Evolutionary conservation across 2,113 vertebrate genomes (phyloP).

Genomic region (Neolamprologus cancellatus): DNA sequence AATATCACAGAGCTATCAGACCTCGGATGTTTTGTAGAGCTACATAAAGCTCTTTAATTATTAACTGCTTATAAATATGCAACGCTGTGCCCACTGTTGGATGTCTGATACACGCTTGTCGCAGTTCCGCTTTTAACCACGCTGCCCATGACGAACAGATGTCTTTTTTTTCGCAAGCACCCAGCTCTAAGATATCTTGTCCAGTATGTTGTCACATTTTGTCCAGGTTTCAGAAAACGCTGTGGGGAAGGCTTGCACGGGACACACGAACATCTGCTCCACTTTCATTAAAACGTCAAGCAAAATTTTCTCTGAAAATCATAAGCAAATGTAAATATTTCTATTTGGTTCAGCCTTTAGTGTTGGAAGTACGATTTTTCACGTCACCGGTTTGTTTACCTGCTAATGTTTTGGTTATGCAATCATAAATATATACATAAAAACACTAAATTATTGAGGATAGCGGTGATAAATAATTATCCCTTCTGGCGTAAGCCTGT

Average conservation of each 20-base stretch:
- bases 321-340: background rate
- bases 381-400: background rate
- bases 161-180: constrained; percentile 30
- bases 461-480: background rate
- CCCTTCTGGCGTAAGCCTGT: background rate
- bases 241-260: background rate
- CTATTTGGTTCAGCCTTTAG: background rate
- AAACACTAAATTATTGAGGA: background rate
- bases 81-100: constrained; percentile 57
- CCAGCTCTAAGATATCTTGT: background rate
- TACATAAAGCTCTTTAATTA: constrained; percentile 78
- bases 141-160: constrained; percentile 48
- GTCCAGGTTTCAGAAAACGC: background rate
- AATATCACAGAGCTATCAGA: constrained; percentile 61
- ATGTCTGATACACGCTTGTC: constrained; percentile 53
- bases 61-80: constrained; percentile 77
- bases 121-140: constrained; percentile 51
- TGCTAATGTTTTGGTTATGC: background rate
- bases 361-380: background rate
- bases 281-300: background rate
- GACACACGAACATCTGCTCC: background rate
- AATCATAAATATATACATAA: background rate
- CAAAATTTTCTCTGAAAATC: background rate
- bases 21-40: constrained; percentile 74
- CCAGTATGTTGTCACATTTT: constrained; percentile 1